phyloP scores from a whole-genome alignment of 2,797 vertebrate genomes.

The Sphenodon punctatus region DNA sequence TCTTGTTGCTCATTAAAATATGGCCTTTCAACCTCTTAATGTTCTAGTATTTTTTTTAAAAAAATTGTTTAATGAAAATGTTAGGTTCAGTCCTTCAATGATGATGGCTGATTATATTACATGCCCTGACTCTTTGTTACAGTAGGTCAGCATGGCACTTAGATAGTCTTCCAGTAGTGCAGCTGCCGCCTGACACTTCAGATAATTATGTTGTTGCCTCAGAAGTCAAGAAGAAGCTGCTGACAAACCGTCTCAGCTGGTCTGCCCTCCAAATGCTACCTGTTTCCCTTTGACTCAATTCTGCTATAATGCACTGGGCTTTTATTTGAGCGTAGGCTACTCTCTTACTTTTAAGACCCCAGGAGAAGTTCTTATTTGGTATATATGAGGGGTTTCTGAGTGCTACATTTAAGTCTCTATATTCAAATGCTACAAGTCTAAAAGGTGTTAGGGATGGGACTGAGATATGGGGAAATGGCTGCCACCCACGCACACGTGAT shows the following conservation, averaged over 20 bases:
- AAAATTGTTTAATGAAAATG: slow-evolving; percentile 12
- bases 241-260: background rate
- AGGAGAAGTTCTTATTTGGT: background rate
- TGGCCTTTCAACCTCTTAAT: background rate
- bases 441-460: no score
- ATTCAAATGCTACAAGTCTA: no score
- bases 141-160: background rate
- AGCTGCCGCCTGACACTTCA: slow-evolving; percentile 15
- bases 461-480: no score
- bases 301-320: slow-evolving; percentile 15
- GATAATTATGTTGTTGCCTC: slow-evolving; percentile 17
- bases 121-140: background rate
- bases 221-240: slow-evolving; percentile 10
- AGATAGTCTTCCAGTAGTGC: slow-evolving; percentile 4
- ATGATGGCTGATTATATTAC: slow-evolving; percentile 24
- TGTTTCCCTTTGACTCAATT: background rate
- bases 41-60: slow-evolving; percentile 3
- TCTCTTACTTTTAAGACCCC: slow-evolving; percentile 23
- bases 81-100: slow-evolving; percentile 31
- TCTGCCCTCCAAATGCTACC: slow-evolving; percentile 20
- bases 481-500: no score
- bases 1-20: background rate
- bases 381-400: background rate
- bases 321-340: slow-evolving; percentile 17
- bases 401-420: background rate